These are phyloP conservation scores for Glyphotaelius pellucidus DNA, from an alignment of 2,888 invertebrate species.

Conservation along the genomic window DNA sequence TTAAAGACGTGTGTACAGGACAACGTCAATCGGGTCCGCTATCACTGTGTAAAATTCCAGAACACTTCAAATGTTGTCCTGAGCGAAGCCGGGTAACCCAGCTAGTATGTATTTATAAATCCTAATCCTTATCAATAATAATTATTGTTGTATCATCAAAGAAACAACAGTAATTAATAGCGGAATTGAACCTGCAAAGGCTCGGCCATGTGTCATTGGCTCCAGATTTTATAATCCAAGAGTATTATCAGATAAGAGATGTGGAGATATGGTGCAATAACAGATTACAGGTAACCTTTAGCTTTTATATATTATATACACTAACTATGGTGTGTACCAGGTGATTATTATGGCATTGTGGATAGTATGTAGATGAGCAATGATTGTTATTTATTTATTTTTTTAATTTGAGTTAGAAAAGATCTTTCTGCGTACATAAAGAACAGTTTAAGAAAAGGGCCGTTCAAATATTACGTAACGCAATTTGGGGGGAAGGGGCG, in stretches of 20 bases:
- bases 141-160: background rate
- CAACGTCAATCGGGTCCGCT: no score
- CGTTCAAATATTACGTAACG: no score
- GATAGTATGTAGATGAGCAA: background rate
- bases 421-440: no score
- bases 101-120: no score
- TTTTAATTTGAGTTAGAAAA: no score
- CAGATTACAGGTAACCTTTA: background rate
- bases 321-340: background rate
- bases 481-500: no score
- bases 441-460: no score
- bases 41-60: no score
- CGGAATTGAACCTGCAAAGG: background rate
- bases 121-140: background rate
- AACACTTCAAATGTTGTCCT: no score
- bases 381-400: no score
- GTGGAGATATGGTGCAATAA: background rate
- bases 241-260: background rate
- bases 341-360: background rate
- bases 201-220: background rate
- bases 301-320: background rate
- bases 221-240: background rate
- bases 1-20: no score
- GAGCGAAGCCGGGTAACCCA: no score
- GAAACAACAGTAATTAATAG: background rate